phyloP scores from a whole-genome alignment of 2,888 invertebrate genomes.

The Tyria jacobaeae region DNA sequence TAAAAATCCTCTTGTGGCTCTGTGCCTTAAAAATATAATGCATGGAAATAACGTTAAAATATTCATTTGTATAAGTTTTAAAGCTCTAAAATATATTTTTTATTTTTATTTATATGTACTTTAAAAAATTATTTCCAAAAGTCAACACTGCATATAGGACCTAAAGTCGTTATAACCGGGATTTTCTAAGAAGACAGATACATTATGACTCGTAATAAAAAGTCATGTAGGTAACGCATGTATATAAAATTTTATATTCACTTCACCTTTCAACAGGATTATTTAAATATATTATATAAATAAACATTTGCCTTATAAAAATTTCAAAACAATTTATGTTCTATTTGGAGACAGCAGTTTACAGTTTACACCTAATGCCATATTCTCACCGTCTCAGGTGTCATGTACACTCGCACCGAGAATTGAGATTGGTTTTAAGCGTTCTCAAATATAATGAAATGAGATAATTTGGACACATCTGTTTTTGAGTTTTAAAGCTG shows the following conservation, averaged over 20 bases:
- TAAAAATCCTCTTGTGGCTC: not conserved
- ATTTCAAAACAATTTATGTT: not conserved
- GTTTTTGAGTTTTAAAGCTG: constrained; percentile 42
- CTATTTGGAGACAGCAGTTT: constrained; percentile 11
- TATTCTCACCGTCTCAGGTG: constrained; percentile 37
- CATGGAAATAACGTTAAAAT: too few relatives aligned
- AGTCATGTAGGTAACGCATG: too few relatives aligned
- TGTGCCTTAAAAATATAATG: too few relatives aligned
- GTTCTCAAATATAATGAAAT: constrained; percentile 58
- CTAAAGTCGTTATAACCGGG: too few relatives aligned
- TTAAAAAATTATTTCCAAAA: too few relatives aligned
- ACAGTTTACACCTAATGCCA: constrained; percentile 23
- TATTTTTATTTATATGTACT: too few relatives aligned
- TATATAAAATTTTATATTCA: not conserved
- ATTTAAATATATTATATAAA: constrained; percentile 1
- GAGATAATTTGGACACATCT: constrained; percentile 57
- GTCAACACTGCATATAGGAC: too few relatives aligned
- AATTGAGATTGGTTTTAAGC: constrained; percentile 46
- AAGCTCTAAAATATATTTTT: too few relatives aligned
- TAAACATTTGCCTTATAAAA: not conserved
- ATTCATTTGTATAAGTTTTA: too few relatives aligned
- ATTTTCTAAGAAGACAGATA: too few relatives aligned
- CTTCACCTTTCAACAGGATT: not conserved
- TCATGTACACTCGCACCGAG: constrained; percentile 1
- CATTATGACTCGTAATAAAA: too few relatives aligned